Conservation (phyloP, 2,113 vertebrate species). For the Oceanites oceanicus region DNA sequence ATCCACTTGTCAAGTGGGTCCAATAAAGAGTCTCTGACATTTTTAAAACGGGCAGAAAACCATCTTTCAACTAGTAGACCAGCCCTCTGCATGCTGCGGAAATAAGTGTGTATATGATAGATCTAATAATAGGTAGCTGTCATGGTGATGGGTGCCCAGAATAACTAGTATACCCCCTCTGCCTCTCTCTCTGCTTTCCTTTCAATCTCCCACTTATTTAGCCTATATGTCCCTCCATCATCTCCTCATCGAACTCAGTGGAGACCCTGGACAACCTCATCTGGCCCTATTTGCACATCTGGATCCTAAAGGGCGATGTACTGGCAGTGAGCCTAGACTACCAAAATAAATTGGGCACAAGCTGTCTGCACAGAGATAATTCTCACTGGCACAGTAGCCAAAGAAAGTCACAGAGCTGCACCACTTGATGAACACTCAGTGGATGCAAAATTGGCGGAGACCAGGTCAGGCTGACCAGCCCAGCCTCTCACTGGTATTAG, state of each 20-base stretch:
- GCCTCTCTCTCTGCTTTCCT: not conserved
- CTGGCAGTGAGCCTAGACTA: not conserved
- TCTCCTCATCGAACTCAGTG: not conserved
- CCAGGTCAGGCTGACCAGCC: not conserved
- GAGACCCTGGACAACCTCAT: not conserved
- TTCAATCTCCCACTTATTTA: not conserved
- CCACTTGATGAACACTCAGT: not conserved
- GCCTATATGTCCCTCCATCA: not conserved
- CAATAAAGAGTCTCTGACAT: not conserved
- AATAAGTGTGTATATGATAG: not conserved
- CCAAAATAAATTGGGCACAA: not conserved
- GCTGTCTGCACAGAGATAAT: not conserved
- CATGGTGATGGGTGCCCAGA: conserved; percentile 23
- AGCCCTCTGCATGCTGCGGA: not conserved
- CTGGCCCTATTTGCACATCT: not conserved
- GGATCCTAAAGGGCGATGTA: not conserved
- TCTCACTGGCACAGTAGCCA: not conserved
- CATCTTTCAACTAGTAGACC: not conserved
- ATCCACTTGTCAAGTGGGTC: not conserved
- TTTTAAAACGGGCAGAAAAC: not conserved
- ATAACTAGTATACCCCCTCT: not conserved
- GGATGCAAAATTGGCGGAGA: not conserved
- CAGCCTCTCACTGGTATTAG: not conserved
- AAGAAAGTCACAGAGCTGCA: not conserved
- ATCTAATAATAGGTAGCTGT: conserved; percentile 17